Percentiles rank a stretch among this genome's conserved stretches.
These are phyloP conservation scores for Sphinx pinastri DNA, from an alignment of 2,888 invertebrate genomes.

Conservation along the genomic window DNA sequence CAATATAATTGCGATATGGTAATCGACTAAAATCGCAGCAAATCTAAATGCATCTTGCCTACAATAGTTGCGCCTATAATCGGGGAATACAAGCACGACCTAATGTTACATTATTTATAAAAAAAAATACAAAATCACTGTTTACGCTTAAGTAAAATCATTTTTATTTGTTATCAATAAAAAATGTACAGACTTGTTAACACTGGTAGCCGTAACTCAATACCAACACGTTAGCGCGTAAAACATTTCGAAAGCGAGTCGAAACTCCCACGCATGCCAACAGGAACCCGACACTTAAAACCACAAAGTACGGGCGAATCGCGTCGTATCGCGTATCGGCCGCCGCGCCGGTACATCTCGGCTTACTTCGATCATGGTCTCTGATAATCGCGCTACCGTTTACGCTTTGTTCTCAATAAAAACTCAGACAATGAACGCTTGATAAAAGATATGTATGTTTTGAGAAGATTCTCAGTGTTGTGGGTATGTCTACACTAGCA, in stretches of 20 bases:
- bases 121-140: too few species aligned
- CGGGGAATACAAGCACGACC: too few species aligned
- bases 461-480: conserved; percentile 57
- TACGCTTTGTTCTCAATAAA: conserved; percentile 80
- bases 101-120: too few species aligned
- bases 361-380: conserved; percentile 66
- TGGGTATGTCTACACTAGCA: too few species aligned
- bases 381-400: conserved; percentile 82
- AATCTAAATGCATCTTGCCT: too few species aligned
- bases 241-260: conserved; percentile 33
- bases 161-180: too few species aligned
- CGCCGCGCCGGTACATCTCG: conserved; percentile 54
- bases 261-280: conserved; percentile 40
- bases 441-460: conserved; percentile 65
- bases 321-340: conserved; percentile 66
- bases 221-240: conserved; percentile 7
- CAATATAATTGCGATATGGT: too few species aligned
- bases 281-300: conserved; percentile 63
- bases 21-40: too few species aligned
- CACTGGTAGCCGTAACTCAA: neutral
- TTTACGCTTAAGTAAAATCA: too few species aligned
- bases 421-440: conserved; percentile 78
- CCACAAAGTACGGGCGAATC: conserved; percentile 55
- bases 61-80: too few species aligned
- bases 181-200: too few species aligned